A percentile compares a stretch with the other conserved stretches of the same genome.
These are phyloP conservation scores for Candidula unifasciata DNA, from an alignment of 2,888 invertebrate genomes.

Conservation along the genomic window DNA sequence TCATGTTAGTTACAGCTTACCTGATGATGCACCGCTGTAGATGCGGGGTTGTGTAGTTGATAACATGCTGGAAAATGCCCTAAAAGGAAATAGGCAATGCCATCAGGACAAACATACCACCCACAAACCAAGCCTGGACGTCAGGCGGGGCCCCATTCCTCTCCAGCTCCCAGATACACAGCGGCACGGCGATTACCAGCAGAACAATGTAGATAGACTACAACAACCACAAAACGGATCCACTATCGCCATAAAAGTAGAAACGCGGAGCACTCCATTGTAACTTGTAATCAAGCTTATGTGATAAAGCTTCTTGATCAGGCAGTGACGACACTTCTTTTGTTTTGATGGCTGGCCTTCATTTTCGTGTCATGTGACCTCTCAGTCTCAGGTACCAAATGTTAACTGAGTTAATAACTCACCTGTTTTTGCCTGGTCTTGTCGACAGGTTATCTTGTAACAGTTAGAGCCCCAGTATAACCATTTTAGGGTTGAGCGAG, in stretches of 20 bases:
- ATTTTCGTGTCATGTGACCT: too few species aligned
- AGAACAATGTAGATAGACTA: constrained; percentile 90
- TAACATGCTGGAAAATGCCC: constrained; percentile 95
- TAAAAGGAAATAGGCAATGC: constrained; percentile 94
- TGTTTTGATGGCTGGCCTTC: too few species aligned
- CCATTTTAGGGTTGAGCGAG: too few species aligned
- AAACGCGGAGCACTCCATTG: constrained; percentile 59
- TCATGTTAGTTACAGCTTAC: constrained; percentile 80
- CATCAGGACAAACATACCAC: constrained; percentile 92
- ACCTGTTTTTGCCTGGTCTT: too few species aligned
- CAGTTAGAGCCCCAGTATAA: too few species aligned
- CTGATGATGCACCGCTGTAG: constrained; percentile 96
- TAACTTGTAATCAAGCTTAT: too few species aligned
- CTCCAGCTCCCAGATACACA: constrained; percentile 88
- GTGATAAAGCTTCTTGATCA: too few species aligned
- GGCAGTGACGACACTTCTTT: too few species aligned
- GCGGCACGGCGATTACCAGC: constrained; percentile 89
- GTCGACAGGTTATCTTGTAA: too few species aligned
- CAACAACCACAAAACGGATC: constrained; percentile 91
- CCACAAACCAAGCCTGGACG: constrained; percentile 88
- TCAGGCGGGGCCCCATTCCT: constrained; percentile 85
- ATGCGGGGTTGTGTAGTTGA: constrained; percentile 93
- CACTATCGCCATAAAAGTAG: constrained; percentile 86
- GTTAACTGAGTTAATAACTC: too few species aligned
- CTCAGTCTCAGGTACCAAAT: too few species aligned